These are phyloP conservation scores for Loripinus fragilis DNA, from an alignment of 2,888 invertebrate genomes.

Conservation along the genomic window DNA sequence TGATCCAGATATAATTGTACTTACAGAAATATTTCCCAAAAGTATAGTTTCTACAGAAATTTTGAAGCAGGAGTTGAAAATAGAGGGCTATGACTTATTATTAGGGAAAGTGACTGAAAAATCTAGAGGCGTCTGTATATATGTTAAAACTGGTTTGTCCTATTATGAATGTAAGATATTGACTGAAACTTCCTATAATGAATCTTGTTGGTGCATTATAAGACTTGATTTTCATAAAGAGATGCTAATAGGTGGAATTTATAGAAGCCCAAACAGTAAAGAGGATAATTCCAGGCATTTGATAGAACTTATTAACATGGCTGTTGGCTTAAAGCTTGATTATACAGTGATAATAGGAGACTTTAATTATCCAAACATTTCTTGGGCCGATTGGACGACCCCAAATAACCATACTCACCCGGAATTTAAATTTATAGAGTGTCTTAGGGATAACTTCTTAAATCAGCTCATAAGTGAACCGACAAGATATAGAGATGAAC, in stretches of 20 bases:
- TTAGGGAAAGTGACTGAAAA: constrained; percentile 2
- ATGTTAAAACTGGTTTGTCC: not conserved
- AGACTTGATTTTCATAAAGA: not conserved
- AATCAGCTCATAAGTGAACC: not conserved
- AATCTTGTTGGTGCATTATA: constrained; percentile 26
- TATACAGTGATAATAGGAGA: constrained; percentile 19
- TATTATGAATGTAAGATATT: constrained; percentile 11
- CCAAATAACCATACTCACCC: constrained; percentile 6
- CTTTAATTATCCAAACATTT: constrained; percentile 21
- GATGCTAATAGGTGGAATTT: constrained; percentile 10
- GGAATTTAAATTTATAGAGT: constrained; percentile 9
- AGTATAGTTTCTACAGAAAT: constrained; percentile 1
- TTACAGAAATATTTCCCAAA: constrained; percentile 23
- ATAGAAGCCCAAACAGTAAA: constrained; percentile 6
- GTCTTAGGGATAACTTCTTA: constrained; percentile 9
- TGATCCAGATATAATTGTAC: constrained; percentile 20
- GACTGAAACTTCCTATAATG: constrained; percentile 1
- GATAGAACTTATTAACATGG: constrained; percentile 7
- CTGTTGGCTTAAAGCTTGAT: constrained; percentile 14
- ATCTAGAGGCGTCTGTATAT: constrained; percentile 14
- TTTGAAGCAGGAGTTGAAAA: not conserved
- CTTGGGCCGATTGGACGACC: constrained; percentile 14
- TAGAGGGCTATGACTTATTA: constrained; percentile 18
- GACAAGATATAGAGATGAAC: constrained; percentile 15
- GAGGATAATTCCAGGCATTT: constrained; percentile 4